phyloP scores from a whole-genome alignment of 2,113 vertebrate genomes.

The Pungitius pungitius region DNA sequence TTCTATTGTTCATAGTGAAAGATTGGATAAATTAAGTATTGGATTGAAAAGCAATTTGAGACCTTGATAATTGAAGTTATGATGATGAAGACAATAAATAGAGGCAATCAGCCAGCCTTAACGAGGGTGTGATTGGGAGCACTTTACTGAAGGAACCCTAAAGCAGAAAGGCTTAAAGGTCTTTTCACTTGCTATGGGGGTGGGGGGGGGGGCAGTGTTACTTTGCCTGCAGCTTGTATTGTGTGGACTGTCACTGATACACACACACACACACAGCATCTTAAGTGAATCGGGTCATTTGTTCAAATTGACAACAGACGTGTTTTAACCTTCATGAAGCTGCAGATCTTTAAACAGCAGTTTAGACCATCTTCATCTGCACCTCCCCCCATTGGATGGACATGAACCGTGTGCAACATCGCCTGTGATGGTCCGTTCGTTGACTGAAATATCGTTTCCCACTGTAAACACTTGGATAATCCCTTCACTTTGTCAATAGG shows the following conservation, averaged over 20 bases:
- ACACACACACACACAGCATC: slow-evolving; percentile 5
- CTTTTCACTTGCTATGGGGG: slow-evolving; percentile 30
- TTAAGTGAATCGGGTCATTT: too few relatives aligned
- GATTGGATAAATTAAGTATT: slow-evolving; percentile 43
- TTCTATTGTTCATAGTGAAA: slow-evolving; percentile 53
- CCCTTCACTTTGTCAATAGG: too few relatives aligned
- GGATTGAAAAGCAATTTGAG: slow-evolving; percentile 58
- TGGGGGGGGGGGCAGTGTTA: background rate
- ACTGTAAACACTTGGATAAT: too few relatives aligned
- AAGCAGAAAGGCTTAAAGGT: slow-evolving; percentile 33
- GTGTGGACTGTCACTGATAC: slow-evolving; percentile 15
- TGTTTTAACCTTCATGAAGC: background rate
- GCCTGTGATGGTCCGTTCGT: too few relatives aligned
- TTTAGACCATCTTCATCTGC: background rate
- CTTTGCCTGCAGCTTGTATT: slow-evolving; percentile 48
- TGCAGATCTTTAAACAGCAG: background rate
- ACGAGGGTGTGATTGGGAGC: slow-evolving; percentile 51
- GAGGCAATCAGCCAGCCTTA: slow-evolving; percentile 62
- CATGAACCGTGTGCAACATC: background rate
- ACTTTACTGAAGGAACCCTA: slow-evolving; percentile 49
- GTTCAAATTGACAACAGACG: too few relatives aligned
- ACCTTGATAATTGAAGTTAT: slow-evolving; percentile 57
- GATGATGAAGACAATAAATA: slow-evolving; percentile 53
- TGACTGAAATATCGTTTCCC: too few relatives aligned
- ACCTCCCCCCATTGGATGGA: background rate